Evolutionary conservation across 1,140 invertebrate species (phyloP), one percentile per base, ranked within the genome.

Genomic region (Pachypsylla venusta): DNA sequence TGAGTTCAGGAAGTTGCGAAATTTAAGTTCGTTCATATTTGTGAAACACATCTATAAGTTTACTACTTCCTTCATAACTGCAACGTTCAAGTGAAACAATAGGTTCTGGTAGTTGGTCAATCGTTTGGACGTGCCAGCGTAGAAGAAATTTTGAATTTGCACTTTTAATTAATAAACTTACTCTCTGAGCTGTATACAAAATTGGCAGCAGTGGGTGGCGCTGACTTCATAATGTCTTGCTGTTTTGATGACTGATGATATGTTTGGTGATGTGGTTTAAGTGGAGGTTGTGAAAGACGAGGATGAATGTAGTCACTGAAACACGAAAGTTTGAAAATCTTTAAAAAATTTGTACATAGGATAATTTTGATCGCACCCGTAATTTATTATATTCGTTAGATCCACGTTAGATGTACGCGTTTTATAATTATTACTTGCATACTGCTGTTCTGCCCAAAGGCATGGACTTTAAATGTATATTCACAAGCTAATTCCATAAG

Each of bases 121-220:
- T 12, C 16, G 30, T 12, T 16, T 35, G 10, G 10, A 12, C 10
- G 16, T 10, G 30, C 16, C 30, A 35, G 30, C 30, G 10, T 35
- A 35, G 16, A 12, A 35, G 30, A 35, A 12, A 35, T 12, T 12
- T 12, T 35, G 30, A 35, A 12, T 35, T 35, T 35, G 10, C 30
- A 35, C 10, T 12, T 35, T 35, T 35, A 10, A 35, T 16, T 12
- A 12, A 35, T 12, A 10, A 48, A n/a, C 42, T 48, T 48, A 48
- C 42, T 48, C n/a, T 48, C 42, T 48, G 42, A 19, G 42, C 42
- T 48, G 42, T 48, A 48, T 22, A 48, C 42, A 48, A 48, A 48
- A 22, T 48, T 48, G 5, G 42, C 16, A 22, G 16, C n/a, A 48
- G 16, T 22, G 7, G n/a, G 5, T 48, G 42, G n/a, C 42, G 22